Base-by-base conservation (phyloP, 2,888 invertebrate species). In the Galerucella nymphaeae region DNA sequence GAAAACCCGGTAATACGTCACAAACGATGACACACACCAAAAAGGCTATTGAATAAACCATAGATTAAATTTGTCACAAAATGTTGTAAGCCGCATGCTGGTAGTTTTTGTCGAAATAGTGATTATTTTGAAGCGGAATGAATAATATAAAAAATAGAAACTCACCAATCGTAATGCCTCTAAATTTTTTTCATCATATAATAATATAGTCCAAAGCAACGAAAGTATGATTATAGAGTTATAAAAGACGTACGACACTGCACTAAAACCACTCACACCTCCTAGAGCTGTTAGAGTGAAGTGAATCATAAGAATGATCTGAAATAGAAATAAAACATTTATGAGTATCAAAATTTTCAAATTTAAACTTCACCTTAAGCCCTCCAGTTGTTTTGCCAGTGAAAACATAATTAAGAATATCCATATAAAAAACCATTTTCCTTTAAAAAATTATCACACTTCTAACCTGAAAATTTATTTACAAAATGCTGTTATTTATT, bases 221-320 rank as follows among this genome's bases (percentile, higher is more conserved):
- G n/a, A 9, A 3, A 61, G 8, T 38, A 61, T 41, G 16, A 61
- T 61, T 16, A 38, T 2, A 8, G n/a, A 30, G 38, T 61, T 61
- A 41, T 61, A 61, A 16, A 61, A 61, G 11, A 61, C 30, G n/a
- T 61, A 61, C 13, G 16, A 14, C 13, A 38, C 8, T n/a, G 61
- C 9, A 30, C 16, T 5, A 16, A 16, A 38, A 61, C 61, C 13
- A 13, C 18, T 41, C 14, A 41, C 6, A 38, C 30, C 41, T n/a
- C 61, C 61, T n/a, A 61, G 13, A 16, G 41, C 14, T 10, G 61
- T 38, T 9, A 61, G 16, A 6, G 16, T 41, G 41, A 61, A 61
- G n/a, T 61, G 61, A 41, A 41, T 4, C 61, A 61, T 61, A n/a
- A 61, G 38, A 41, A 61, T 61, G 41, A 61, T 61, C 61, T 61